phyloP scores from a whole-genome alignment of 2,797 vertebrate genomes.

The Scolopax rusticola region DNA sequence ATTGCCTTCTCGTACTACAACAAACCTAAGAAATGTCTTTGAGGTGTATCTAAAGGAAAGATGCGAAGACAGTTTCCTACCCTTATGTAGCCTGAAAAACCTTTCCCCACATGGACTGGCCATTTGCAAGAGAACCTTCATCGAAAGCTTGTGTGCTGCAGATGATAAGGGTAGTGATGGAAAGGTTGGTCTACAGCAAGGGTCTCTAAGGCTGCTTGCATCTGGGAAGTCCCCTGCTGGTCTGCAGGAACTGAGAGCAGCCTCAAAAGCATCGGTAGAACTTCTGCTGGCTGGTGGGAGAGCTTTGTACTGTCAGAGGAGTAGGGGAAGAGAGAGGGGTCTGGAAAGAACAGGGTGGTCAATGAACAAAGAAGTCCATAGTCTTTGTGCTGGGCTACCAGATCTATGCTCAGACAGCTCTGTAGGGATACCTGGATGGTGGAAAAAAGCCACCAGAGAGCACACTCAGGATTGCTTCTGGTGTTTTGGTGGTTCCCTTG shows the following conservation, averaged over 20 bases:
- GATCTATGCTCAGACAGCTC: neutral
- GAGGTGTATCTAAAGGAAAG: slow-evolving; percentile 18
- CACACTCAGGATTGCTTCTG: neutral
- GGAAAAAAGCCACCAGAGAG: accelerated
- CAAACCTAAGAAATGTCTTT: neutral
- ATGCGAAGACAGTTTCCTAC: neutral
- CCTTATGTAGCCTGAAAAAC: neutral
- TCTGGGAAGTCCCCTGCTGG: slow-evolving; percentile 5
- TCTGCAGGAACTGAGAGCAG: neutral
- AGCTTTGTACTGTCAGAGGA: neutral
- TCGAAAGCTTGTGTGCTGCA: neutral
- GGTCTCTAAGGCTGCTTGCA: neutral
- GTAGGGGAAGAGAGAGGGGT: neutral
- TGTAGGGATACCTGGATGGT: neutral
- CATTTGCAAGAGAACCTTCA: neutral
- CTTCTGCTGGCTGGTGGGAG: neutral
- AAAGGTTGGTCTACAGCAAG: neutral
- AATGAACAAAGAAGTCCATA: neutral
- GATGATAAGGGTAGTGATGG: neutral
- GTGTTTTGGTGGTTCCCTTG: neutral
- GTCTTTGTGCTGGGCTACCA: neutral
- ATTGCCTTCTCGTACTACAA: neutral
- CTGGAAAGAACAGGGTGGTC: neutral
- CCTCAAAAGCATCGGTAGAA: neutral
- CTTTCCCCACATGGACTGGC: neutral